Conservation (phyloP, 2,888 invertebrate genomes). For the Linnaemya tessellans region DNA sequence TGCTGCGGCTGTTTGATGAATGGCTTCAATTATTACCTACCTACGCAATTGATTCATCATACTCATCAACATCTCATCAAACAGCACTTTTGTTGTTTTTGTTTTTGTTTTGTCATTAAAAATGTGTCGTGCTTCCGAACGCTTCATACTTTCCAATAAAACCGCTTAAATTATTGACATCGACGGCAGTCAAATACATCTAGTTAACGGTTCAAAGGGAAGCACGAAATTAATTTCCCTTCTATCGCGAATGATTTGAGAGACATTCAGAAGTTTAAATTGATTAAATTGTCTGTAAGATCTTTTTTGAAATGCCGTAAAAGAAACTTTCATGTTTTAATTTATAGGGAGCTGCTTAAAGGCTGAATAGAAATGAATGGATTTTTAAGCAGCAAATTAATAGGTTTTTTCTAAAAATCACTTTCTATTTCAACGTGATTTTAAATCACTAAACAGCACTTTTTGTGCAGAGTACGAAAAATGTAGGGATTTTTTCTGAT, state of each 20-base stretch:
- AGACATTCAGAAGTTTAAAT: not conserved
- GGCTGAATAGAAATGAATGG: too few relatives aligned
- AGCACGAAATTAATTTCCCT: not conserved
- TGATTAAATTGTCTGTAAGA: not conserved
- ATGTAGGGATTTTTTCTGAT: too few relatives aligned
- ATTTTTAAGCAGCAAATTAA: too few relatives aligned
- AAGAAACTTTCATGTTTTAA: too few relatives aligned
- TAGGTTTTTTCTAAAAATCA: too few relatives aligned
- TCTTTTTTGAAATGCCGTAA: not conserved
- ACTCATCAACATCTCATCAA: slow-evolving; percentile 30
- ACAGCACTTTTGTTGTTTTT: slow-evolving; percentile 8
- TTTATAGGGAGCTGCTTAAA: too few relatives aligned
- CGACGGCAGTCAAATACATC: slow-evolving; percentile 18
- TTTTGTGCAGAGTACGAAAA: too few relatives aligned
- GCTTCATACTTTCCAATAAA: not conserved
- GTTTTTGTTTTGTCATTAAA: slow-evolving; percentile 34
- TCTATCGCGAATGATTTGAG: not conserved
- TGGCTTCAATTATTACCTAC: slow-evolving; percentile 53
- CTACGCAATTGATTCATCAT: slow-evolving; percentile 57
- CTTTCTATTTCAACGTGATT: too few relatives aligned
- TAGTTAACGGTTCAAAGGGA: slow-evolving; percentile 3
- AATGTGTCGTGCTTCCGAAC: slow-evolving; percentile 1
- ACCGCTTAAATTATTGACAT: not conserved
- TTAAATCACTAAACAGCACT: too few relatives aligned
- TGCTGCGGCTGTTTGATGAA: slow-evolving; percentile 21